These are phyloP conservation scores for Campodea augens DNA, from an alignment of 1,140 invertebrate genomes.

Conservation along the genomic window DNA sequence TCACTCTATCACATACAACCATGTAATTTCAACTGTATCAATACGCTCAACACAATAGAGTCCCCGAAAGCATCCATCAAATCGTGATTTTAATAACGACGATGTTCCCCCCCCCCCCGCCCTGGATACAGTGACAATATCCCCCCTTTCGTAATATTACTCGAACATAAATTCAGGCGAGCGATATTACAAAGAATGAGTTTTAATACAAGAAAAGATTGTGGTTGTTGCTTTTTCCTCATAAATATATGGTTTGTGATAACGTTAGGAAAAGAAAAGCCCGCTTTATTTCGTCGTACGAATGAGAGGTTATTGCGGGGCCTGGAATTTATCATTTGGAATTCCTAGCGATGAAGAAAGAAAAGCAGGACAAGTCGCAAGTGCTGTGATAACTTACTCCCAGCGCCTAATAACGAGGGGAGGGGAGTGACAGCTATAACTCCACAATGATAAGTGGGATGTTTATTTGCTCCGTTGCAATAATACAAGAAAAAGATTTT, in stretches of 20 bases:
- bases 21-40: conserved; percentile 4
- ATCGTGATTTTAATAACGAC: conserved; percentile 16
- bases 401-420: conserved; percentile 1
- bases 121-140: background rate
- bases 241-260: conserved; percentile 21
- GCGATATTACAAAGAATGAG: conserved; percentile 17
- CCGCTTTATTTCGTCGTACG: conserved; percentile 17
- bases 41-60: conserved; percentile 1
- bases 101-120: conserved; percentile 5
- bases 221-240: conserved; percentile 12
- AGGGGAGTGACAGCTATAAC: too few relatives aligned
- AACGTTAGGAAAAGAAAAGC: conserved; percentile 19
- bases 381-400: conserved; percentile 3
- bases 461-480: too few relatives aligned
- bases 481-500: too few relatives aligned
- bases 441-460: too few relatives aligned
- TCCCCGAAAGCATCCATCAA: conserved; percentile 16
- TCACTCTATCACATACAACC: conserved; percentile 3
- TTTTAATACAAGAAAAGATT: conserved; percentile 13
- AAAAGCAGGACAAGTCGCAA: background rate
- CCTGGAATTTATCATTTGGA: conserved; percentile 16
- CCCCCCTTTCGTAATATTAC: conserved; percentile 15
- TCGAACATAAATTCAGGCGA: conserved; percentile 17
- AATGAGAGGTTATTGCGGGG: conserved; percentile 17
- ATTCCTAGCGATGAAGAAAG: background rate